Evolutionary conservation across 2,888 invertebrate species (phyloP).

Genomic region (Patella ulyssiponensis): DNA sequence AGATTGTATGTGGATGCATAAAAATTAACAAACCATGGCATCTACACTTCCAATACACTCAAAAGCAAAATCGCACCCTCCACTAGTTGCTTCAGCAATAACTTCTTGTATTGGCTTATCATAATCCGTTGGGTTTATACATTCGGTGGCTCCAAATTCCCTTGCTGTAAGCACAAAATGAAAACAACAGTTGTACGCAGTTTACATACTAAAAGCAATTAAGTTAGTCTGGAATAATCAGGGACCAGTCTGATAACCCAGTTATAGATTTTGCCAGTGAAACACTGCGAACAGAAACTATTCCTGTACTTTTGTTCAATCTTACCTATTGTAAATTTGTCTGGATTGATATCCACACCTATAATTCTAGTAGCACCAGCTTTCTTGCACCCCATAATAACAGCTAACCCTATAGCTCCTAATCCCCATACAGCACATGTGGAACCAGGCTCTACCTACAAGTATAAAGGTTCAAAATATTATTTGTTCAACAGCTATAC

Average conservation of each 20-base stretch:
- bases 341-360: constrained; percentile 71
- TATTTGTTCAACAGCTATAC: neutral
- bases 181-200: too few species aligned
- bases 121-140: constrained; percentile 87
- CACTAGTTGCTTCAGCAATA: constrained; percentile 90
- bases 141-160: constrained; percentile 94
- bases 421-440: constrained; percentile 72
- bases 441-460: constrained; percentile 77
- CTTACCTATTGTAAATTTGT: constrained; percentile 74
- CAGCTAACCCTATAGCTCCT: constrained; percentile 72
- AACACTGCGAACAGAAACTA: too few species aligned
- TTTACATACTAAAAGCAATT: too few species aligned
- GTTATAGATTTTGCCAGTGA: too few species aligned
- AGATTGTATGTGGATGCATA: neutral
- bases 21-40: constrained; percentile 72
- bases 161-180: constrained; percentile 75
- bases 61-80: constrained; percentile 97
- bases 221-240: too few species aligned
- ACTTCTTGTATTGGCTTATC: constrained; percentile 84
- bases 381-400: constrained; percentile 71
- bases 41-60: constrained; percentile 94
- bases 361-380: constrained; percentile 70
- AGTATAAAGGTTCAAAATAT: constrained; percentile 11
- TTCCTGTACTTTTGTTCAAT: too few species aligned
- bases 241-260: too few species aligned